Evolutionary conservation across 2,113 vertebrate genomes (phyloP).

Genomic region (Onychorhynchus coronatus): DNA sequence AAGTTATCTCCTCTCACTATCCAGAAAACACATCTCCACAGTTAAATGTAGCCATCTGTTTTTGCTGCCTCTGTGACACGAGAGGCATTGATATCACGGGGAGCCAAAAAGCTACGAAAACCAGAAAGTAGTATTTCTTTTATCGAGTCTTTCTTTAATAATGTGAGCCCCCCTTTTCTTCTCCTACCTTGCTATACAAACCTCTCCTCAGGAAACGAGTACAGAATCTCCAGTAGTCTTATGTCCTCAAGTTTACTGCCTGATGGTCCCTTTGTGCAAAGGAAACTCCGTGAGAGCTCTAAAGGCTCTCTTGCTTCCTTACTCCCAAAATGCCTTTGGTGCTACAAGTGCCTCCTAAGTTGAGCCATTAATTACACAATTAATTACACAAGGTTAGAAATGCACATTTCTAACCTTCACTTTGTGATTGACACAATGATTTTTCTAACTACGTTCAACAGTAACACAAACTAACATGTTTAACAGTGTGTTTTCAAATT

Average conservation of each 20-base stretch:
- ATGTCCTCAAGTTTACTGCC: not conserved
- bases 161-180: not conserved
- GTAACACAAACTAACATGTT: not conserved
- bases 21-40: not conserved
- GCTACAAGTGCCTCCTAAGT: not conserved
- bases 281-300: not conserved
- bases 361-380: not conserved
- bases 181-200: not conserved
- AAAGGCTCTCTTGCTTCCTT: not conserved
- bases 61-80: not conserved
- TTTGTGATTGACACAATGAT: not conserved
- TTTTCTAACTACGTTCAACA: accelerated
- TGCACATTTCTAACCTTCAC: accelerated
- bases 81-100: not conserved
- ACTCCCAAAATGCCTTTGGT: not conserved
- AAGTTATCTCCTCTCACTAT: not conserved
- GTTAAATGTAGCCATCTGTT: not conserved
- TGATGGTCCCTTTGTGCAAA: not conserved
- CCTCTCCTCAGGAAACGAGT: not conserved
- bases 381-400: too few relatives aligned
- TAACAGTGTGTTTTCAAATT: not conserved
- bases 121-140: not conserved
- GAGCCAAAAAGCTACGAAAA: not conserved
- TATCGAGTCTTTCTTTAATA: not conserved
- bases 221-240: not conserved